Base-by-base conservation (phyloP, 1,140 invertebrate species). In the Pachyrhynchus sulphureomaculatus region DNA sequence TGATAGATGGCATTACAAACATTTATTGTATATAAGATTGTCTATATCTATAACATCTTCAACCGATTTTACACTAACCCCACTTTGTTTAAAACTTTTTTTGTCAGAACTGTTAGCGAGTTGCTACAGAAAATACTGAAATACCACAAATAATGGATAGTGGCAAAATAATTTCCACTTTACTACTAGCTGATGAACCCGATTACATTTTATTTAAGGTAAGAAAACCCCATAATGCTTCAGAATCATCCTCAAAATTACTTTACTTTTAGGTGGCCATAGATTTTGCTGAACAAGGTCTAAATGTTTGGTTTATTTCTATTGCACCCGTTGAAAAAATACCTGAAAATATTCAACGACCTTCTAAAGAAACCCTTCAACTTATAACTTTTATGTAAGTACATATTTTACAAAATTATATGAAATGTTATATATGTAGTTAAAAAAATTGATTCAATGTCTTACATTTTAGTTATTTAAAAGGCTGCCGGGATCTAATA, bases 371-470 rank as follows among this genome's bases (percentile, higher is more conserved):
- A 24, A 48, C 71, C 32, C 42, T 72, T 10, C 58, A 66, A 26
- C 54, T 72, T 15, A 72, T 72, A 44, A 71, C 67, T 2, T 73
- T 73, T 52, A 59, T 73, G 70, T 72, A 63, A 69, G 63, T 64
- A 13, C 13, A 6, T 12, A 44, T 47, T 18, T 33, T 20, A 44
- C 10, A n/a, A n/a, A n/a, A n/a, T 41, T 13, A 20, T 15, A 21
- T 42, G 10, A 52, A 24, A n/a, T 9, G 6, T 13, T 13, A 23
- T n/a, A 4, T 41, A 49, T 36, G 20, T 23, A 48, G 9, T 55
- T 12, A 33, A 56, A 10, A 39, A n/a, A n/a, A n/a, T n/a, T n/a
- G n/a, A n/a, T n/a, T n/a, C n/a, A 23, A 36, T 51, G 17, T 62
- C 52, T 20, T 48, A 49, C 41, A 5, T 69, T 66, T 41, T 42